These are phyloP conservation scores for Eunapius fragilis DNA, from an alignment of 37 sponge, comb jelly and placozoan species.

Conservation along the genomic window DNA sequence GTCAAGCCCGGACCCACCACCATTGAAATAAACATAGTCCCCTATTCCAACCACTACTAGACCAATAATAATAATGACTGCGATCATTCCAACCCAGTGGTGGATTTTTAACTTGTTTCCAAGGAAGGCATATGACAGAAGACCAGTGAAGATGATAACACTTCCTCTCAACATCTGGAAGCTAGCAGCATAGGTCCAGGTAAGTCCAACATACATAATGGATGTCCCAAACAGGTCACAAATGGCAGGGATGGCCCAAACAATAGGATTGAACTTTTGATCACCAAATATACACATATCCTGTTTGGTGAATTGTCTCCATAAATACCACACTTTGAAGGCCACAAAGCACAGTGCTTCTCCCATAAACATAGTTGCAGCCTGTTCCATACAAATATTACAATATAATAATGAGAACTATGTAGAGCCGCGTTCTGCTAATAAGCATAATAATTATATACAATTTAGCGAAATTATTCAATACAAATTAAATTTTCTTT, in stretches of 20 bases:
- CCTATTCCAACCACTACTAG: too few species aligned
- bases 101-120: conserved; percentile 50
- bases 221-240: conserved; percentile 91
- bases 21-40: background rate
- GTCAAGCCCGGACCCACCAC: background rate
- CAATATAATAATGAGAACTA: too few species aligned
- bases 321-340: conserved; percentile 78
- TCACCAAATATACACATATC: conserved; percentile 68
- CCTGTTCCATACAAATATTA: too few species aligned
- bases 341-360: conserved; percentile 88
- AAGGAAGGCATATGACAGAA: conserved; percentile 90
- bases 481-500: too few species aligned
- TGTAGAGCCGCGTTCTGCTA: too few species aligned
- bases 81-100: too few species aligned
- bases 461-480: too few species aligned
- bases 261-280: conserved; percentile 86
- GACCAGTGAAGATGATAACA: conserved; percentile 97
- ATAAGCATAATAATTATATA: too few species aligned
- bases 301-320: conserved; percentile 6
- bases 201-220: conserved; percentile 92
- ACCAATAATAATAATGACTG: too few species aligned
- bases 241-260: conserved; percentile 88
- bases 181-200: conserved; percentile 92
- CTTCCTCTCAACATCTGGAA: conserved; percentile 96
- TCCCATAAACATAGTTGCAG: conserved; percentile 91